A percentile compares a stretch with the other conserved stretches of the same genome.
These are phyloP conservation scores for Colostygia pectinataria DNA, from an alignment of 2,888 invertebrate species.

Conservation along the genomic window DNA sequence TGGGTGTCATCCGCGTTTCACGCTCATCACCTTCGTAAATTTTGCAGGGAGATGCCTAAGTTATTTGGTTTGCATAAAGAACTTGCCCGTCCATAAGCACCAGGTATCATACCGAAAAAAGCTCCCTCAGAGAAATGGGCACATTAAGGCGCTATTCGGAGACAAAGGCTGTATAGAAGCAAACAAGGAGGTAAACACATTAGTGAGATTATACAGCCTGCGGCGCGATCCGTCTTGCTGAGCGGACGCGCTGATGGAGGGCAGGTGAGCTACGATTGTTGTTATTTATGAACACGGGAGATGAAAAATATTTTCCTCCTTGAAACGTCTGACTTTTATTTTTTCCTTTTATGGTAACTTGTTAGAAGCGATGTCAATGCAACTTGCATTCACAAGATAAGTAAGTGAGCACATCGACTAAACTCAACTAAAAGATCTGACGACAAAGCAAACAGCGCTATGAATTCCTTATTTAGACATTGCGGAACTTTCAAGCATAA, in stretches of 20 bases:
- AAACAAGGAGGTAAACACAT: constrained; percentile 72
- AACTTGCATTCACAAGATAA: no score
- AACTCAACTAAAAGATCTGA: no score
- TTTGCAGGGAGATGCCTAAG: no score
- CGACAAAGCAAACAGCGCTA: no score
- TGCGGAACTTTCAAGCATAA: no score
- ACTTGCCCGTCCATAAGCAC: constrained; percentile 1
- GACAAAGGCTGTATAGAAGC: constrained; percentile 58
- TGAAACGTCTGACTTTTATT: no score
- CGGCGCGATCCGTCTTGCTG: constrained; percentile 55
- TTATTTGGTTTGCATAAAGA: neutral
- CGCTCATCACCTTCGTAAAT: no score
- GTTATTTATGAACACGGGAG: constrained; percentile 4
- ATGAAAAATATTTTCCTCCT: constrained; percentile 4
- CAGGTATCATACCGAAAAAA: constrained; percentile 53
- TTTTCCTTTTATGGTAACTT: no score
- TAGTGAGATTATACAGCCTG: constrained; percentile 59
- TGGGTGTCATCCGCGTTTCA: no score
- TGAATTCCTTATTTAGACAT: no score
- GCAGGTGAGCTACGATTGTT: constrained; percentile 8
- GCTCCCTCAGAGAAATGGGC: constrained; percentile 51
- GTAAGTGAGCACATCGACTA: no score
- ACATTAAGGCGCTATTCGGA: constrained; percentile 58
- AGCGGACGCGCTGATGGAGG: constrained; percentile 10
- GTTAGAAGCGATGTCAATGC: no score